Conservation (phyloP, 1,140 invertebrate genomes). For the Coptotermes formosanus region DNA sequence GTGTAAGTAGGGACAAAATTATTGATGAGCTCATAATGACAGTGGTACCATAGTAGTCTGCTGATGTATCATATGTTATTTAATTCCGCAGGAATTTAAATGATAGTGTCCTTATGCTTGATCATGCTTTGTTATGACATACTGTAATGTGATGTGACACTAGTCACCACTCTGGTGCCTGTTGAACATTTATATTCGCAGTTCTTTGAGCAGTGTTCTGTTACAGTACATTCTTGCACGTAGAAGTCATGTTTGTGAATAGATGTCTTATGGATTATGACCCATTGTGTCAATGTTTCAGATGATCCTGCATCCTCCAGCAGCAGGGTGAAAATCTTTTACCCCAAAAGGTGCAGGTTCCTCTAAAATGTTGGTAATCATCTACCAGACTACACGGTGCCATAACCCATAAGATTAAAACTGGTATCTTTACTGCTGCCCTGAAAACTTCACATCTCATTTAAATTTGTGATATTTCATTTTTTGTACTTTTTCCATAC, state of each 20-base stretch:
- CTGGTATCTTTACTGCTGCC: no score
- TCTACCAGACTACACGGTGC: no score
- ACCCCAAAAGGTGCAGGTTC: no score
- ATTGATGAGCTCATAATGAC: neutral
- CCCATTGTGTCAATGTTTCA: no score
- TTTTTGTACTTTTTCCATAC: no score
- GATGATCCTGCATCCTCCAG: no score
- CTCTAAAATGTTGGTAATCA: no score
- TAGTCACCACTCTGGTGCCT: neutral
- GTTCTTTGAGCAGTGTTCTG: neutral
- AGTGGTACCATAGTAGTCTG: neutral
- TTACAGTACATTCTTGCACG: neutral
- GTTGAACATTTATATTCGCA: neutral
- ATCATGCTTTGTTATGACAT: neutral
- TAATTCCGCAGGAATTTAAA: neutral
- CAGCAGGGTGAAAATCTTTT: no score
- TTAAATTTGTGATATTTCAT: no score
- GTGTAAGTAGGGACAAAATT: neutral
- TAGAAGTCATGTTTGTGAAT: neutral
- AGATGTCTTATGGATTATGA: no score
- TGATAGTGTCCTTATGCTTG: neutral
- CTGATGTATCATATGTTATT: neutral
- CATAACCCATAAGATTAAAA: no score
- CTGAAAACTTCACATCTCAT: no score
- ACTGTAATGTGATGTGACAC: neutral